Evolutionary conservation across 1,140 invertebrate genomes (phyloP).

Genomic region (Euglossa dilemma): DNA sequence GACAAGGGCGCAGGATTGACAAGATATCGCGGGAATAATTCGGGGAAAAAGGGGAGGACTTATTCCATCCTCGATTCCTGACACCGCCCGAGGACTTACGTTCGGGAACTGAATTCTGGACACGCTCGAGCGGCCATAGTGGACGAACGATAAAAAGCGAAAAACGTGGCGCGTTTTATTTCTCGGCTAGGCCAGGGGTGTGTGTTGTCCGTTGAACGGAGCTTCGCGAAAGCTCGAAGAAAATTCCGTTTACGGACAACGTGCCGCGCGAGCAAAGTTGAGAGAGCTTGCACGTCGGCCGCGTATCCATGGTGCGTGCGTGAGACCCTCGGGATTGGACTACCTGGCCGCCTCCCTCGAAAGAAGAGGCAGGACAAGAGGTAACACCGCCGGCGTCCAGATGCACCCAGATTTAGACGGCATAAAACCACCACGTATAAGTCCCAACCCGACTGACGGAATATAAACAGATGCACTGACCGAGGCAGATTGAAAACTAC

Average conservation of each 20-base stretch:
- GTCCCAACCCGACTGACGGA: background rate
- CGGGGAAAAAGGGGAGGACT: constrained; percentile 22
- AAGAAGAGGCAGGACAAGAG: background rate
- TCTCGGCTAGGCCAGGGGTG: constrained; percentile 37
- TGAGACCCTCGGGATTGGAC: constrained; percentile 32
- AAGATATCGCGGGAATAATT: constrained; percentile 32
- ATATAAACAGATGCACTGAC: constrained; percentile 18
- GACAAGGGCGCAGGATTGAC: background rate
- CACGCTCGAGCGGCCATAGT: constrained; percentile 63
- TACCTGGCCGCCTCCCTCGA: background rate
- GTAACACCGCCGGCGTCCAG: background rate
- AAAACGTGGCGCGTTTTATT: constrained; percentile 67
- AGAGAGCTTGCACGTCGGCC: constrained; percentile 47
- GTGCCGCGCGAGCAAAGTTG: constrained; percentile 67
- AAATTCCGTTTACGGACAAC: constrained; percentile 70
- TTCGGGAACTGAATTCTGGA: constrained; percentile 65
- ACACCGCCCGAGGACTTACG: constrained; percentile 60
- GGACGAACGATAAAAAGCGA: constrained; percentile 66
- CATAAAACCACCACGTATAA: constrained; percentile 9
- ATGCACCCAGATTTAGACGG: constrained; percentile 26
- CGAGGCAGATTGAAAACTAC: constrained; percentile 12
- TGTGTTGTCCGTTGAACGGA: constrained; percentile 62
- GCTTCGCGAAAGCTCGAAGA: constrained; percentile 64
- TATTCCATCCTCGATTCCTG: constrained; percentile 55
- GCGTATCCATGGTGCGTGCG: constrained; percentile 67